A percentile compares a stretch with the other conserved stretches of the same genome.
Evolutionary conservation across 2,888 invertebrate genomes (phyloP).

Genomic region (Odontocolon sp.): DNA sequence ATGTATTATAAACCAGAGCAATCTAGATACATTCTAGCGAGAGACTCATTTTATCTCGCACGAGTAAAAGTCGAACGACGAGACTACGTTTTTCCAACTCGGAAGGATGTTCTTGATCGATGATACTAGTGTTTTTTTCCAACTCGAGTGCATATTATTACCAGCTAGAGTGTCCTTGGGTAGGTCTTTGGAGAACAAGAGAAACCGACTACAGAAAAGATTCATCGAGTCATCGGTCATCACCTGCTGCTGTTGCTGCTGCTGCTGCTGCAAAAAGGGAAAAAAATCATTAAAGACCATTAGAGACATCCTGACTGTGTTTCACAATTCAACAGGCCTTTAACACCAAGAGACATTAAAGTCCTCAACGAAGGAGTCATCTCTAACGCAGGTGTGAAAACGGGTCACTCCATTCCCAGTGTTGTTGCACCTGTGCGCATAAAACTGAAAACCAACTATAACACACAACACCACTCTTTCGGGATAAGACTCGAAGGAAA

Average conservation of each 20-base stretch:
- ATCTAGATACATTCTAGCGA: conserved; percentile 43
- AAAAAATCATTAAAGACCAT: conserved; percentile 34
- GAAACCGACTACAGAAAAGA: conserved; percentile 37
- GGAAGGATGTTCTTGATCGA: conserved; percentile 44
- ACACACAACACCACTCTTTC: background rate
- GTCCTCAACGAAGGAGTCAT: conserved; percentile 60
- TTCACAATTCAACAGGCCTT: conserved; percentile 15
- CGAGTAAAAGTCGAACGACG: conserved; percentile 67
- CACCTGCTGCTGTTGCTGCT: conserved; percentile 20
- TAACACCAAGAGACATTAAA: too few species aligned
- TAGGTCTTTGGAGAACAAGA: conserved; percentile 28
- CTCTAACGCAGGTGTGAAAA: conserved; percentile 74
- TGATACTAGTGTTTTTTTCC: conserved; percentile 17
- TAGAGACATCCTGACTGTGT: conserved; percentile 40
- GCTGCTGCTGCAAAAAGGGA: too few species aligned
- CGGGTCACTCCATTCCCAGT: conserved; percentile 77
- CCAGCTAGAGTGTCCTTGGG: background rate
- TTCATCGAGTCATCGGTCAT: conserved; percentile 49
- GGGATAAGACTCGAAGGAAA: background rate
- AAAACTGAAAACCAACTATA: conserved; percentile 18
- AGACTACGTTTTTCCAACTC: conserved; percentile 23
- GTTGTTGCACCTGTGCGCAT: conserved; percentile 69
- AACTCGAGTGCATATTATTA: too few species aligned
- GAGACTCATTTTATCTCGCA: conserved; percentile 19
- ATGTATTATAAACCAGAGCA: conserved; percentile 38